Conservation (phyloP, 2,888 invertebrate genomes). For the Anagyrus pseudococci region DNA sequence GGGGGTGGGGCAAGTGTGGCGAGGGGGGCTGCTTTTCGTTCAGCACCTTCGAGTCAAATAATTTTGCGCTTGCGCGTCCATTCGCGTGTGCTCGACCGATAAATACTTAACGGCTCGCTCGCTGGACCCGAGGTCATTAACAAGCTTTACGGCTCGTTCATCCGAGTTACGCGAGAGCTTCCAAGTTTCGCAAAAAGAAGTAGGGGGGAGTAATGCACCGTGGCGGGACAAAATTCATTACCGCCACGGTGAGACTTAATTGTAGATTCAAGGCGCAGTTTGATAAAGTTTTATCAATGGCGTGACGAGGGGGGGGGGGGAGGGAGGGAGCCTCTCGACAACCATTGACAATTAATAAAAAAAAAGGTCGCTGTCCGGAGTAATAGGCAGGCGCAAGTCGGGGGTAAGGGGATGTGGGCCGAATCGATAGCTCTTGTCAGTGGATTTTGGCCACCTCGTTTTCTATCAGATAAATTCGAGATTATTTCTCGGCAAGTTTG, state of each 20-base stretch:
- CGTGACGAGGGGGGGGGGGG: not conserved
- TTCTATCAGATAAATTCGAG: constrained; percentile 10
- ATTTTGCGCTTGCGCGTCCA: no score
- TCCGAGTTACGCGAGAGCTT: no score
- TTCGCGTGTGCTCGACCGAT: no score
- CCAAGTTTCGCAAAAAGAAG: not conserved
- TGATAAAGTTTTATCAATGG: constrained; percentile 11
- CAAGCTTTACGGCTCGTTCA: not conserved
- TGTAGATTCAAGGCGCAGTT: constrained; percentile 12
- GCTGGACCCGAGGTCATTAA: no score
- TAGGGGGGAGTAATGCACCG: not conserved
- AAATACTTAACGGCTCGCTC: no score
- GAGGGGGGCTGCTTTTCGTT: no score
- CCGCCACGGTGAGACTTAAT: constrained; percentile 12
- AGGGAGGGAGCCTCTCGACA: not conserved
- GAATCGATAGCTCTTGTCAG: no score
- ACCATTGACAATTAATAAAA: not conserved
- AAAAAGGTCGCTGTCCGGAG: constrained; percentile 1
- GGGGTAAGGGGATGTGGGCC: no score
- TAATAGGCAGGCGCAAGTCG: no score
- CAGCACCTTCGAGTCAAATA: no score
- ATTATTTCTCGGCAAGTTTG: constrained; percentile 40
- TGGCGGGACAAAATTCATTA: constrained; percentile 9
- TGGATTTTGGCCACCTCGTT: no score
- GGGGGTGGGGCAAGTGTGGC: no score